phyloP scores from a whole-genome alignment of 1,140 invertebrate species.

The Calephelis nemesis region DNA sequence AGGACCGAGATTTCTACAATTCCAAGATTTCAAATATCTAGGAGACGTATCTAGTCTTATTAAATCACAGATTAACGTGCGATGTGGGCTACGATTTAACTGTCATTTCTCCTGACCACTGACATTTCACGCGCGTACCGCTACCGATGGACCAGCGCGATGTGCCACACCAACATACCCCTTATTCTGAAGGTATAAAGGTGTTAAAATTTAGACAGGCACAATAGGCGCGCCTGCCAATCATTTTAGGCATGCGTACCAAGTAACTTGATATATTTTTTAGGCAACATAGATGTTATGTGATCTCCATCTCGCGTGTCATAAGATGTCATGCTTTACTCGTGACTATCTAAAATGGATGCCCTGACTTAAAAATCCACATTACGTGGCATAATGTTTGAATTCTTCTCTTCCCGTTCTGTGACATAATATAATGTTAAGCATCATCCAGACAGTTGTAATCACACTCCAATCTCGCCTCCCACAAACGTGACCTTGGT shows the following conservation, averaged over 20 bases:
- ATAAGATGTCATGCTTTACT: slow-evolving; percentile 3
- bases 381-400: no score
- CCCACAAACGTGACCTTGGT: no score
- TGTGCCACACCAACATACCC: slow-evolving; percentile 5
- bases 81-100: slow-evolving; percentile 23
- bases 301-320: background rate
- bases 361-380: no score
- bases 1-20: no score
- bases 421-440: no score
- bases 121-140: slow-evolving; percentile 56
- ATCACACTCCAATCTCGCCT: no score
- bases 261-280: slow-evolving; percentile 41
- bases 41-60: background rate
- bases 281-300: slow-evolving; percentile 20
- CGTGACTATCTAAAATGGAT: background rate
- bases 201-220: slow-evolving; percentile 14
- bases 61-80: background rate
- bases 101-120: slow-evolving; percentile 48
- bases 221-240: slow-evolving; percentile 41
- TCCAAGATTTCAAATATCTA: no score
- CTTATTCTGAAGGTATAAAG: slow-evolving; percentile 21
- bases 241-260: slow-evolving; percentile 43
- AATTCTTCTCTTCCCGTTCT: no score
- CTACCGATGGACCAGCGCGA: slow-evolving; percentile 38
- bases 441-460: no score